Conservation (phyloP, 2,797 vertebrate genomes). For the Sebastes minor region DNA sequence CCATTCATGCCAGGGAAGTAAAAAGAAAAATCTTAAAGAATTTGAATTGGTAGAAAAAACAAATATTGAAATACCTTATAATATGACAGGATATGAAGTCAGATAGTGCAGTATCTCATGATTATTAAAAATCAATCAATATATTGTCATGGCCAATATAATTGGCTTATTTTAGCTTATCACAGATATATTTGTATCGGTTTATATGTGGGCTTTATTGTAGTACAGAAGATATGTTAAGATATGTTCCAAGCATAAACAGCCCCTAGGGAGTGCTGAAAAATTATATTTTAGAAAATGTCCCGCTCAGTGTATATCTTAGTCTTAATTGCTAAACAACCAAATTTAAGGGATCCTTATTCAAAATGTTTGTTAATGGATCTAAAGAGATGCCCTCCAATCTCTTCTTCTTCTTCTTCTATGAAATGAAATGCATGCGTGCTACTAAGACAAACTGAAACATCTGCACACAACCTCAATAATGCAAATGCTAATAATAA, state of each 20-base stretch:
- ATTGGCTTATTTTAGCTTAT: background rate
- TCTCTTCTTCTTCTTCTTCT: no score
- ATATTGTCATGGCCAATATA: background rate
- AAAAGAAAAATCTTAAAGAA: background rate
- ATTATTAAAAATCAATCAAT: background rate
- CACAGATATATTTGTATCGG: background rate
- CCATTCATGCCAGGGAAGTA: background rate
- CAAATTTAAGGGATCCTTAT: background rate
- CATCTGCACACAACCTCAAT: background rate
- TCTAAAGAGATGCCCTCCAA: no score
- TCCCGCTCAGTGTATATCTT: background rate
- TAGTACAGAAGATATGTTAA: background rate
- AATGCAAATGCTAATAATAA: no score
- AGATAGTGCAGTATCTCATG: background rate
- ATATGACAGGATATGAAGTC: no score
- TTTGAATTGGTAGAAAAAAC: background rate
- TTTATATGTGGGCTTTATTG: background rate
- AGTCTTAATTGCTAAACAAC: background rate
- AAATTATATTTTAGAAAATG: background rate
- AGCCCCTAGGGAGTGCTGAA: background rate
- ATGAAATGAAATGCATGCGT: rapidly evolving
- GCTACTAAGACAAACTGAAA: background rate
- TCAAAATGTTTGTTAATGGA: background rate
- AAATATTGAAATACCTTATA: no score
- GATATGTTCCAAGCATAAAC: background rate